Evolutionary conservation across 1,140 invertebrate species (phyloP), one percentile per base, ranked within the genome.

Genomic region (Drosophila biarmipes): DNA sequence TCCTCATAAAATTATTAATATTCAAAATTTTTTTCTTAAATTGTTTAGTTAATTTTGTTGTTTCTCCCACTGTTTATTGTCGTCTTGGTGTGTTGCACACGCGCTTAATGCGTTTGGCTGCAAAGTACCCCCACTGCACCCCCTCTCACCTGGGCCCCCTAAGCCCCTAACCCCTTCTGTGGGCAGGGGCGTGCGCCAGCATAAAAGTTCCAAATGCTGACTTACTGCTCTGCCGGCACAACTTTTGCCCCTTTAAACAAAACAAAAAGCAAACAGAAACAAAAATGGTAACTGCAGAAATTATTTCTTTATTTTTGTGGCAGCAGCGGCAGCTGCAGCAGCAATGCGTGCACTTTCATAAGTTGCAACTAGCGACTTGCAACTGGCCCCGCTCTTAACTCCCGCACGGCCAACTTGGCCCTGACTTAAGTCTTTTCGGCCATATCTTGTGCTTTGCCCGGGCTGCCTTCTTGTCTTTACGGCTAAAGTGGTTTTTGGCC

Each of bases 161-260:
- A n/a, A n/a, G 14, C 6, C 15, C 49, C 27, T 21, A 14, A 19
- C 45, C 24, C 24, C 24, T 6, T 3, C 8, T 34, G 21, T 38
- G 68, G 45, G 64, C 53, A 53, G 57, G 80, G 66, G 58, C 82
- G 82, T 86, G 74, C 49, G 78, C 82, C 82, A 69, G 82, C 82
- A 86, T 86, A 82, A 86, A 86, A 87, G 48, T 87, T 87, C 61
- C 69, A 82, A 87, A 87, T 82, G 82, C 82, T 86, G 78, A 86
- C 82, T 86, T 86, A 86, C 82, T 63, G 81, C 78, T 85, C 58
- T 77, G 76, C 64, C 54, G 49, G 45, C 54, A 68, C 55, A 76
- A 76, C 68, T 73, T 73, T 73, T 59, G 55, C 56, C 68, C 69
- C 57, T 73, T 73, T 63, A 45, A 58, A 51, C 48, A 54, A 49